These are phyloP conservation scores for Papilio dardanus DNA, from an alignment of 1,140 invertebrate genomes.

Conservation along the genomic window DNA sequence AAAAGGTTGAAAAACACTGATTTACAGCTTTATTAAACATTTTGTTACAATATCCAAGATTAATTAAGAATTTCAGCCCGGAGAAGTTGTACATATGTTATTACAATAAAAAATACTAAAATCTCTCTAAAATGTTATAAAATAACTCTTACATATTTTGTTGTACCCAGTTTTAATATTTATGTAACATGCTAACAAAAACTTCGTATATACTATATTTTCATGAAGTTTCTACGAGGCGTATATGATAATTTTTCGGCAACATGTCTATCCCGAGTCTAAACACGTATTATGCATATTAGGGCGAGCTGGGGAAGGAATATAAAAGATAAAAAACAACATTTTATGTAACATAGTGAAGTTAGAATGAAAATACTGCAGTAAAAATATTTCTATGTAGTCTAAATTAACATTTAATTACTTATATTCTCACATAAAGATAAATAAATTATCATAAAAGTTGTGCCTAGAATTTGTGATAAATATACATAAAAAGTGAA, in stretches of 20 bases:
- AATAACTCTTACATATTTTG: not conserved
- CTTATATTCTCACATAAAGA: not conserved
- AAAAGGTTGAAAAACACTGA: no score
- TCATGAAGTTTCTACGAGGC: not conserved
- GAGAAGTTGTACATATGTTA: no score
- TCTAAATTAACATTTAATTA: not conserved
- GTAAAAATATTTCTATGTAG: not conserved
- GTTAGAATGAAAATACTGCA: not conserved
- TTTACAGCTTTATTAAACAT: no score
- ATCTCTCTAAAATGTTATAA: no score
- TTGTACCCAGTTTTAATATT: not conserved
- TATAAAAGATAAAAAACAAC: conserved; percentile 4
- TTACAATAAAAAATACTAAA: no score
- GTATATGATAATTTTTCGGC: conserved; percentile 19
- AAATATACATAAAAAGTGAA: no score
- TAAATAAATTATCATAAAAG: no score
- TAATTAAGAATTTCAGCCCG: no score
- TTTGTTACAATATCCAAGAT: no score
- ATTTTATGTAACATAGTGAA: conserved; percentile 1
- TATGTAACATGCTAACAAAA: not conserved
- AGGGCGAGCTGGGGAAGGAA: not conserved
- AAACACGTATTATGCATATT: conserved; percentile 24
- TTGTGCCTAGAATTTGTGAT: not conserved
- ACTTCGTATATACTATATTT: not conserved
- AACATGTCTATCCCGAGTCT: conserved; percentile 9